Percentiles rank a stretch among this genome's conserved stretches.
phyloP scores from a whole-genome alignment of 2,113 vertebrate species.

The Hemibagrus wyckioides region DNA sequence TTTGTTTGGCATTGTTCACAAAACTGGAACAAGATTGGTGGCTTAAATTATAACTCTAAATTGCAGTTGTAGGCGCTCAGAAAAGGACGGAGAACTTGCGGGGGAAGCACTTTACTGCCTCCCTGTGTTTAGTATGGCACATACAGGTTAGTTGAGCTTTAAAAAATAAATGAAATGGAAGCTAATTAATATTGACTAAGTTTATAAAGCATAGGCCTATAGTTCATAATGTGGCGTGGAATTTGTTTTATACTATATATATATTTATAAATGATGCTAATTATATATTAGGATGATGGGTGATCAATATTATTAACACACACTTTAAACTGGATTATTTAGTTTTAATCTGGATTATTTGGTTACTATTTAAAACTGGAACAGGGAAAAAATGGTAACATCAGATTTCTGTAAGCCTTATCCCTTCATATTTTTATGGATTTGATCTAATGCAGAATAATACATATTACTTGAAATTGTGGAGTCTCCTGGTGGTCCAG shows the following conservation, averaged over 20 bases:
- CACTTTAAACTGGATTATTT: too few relatives aligned
- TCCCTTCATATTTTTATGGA: too few relatives aligned
- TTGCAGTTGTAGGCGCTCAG: not conserved
- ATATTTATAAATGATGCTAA: not conserved
- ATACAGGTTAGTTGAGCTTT: not conserved
- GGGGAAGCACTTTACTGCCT: conserved; percentile 50
- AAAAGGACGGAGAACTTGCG: not conserved
- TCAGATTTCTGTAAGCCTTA: too few relatives aligned
- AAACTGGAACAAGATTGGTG: conserved; percentile 3
- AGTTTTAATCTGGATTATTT: too few relatives aligned
- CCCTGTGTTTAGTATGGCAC: conserved; percentile 42
- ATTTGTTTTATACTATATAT: not conserved
- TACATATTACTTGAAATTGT: too few relatives aligned
- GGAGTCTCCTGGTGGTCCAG: too few relatives aligned
- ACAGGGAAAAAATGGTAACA: too few relatives aligned
- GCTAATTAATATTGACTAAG: not conserved
- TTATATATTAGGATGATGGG: not conserved
- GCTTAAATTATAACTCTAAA: not conserved
- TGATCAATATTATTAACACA: not conserved
- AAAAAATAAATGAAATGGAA: not conserved
- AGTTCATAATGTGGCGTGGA: not conserved
- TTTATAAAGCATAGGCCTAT: not conserved
- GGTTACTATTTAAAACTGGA: too few relatives aligned
- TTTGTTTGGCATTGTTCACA: not conserved
- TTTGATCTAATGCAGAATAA: too few relatives aligned